These are phyloP conservation scores for Muntiacus reevesi DNA, from an alignment of 2,113 vertebrate genomes.

Conservation along the genomic window DNA sequence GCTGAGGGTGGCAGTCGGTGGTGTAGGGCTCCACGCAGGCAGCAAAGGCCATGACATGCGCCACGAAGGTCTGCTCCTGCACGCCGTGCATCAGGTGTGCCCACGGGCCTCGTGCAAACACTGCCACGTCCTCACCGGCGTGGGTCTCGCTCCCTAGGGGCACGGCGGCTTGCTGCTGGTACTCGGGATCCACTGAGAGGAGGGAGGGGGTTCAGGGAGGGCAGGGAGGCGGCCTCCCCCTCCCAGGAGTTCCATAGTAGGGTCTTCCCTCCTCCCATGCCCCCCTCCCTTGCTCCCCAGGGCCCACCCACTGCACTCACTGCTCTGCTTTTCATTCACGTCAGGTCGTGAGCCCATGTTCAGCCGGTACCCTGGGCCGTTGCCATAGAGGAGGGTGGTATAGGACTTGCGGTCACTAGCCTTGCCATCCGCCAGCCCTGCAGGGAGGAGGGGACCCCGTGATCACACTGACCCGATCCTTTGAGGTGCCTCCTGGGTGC, in stretches of 20 bases:
- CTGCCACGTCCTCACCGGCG: conserved; percentile 78
- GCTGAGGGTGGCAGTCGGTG: conserved; percentile 34
- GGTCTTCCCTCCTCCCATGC: no score
- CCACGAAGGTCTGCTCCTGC: conserved; percentile 92
- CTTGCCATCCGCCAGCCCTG: conserved; percentile 27
- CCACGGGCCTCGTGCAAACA: conserved; percentile 90
- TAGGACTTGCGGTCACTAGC: conserved; percentile 62
- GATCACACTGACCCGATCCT: fast-evolving
- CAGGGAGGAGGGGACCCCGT: no score
- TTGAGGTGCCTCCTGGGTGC: background rate
- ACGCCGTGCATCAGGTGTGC: conserved; percentile 91
- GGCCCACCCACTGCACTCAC: conserved; percentile 65
- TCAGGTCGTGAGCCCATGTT: conserved; percentile 72
- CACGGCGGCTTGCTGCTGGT: conserved; percentile 85
- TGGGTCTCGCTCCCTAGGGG: conserved; percentile 88
- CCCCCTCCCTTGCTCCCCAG: background rate
- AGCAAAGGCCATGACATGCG: conserved; percentile 91
- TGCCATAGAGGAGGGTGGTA: conserved; percentile 84
- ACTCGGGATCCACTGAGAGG: conserved; percentile 77
- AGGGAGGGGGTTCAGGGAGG: fast-evolving
- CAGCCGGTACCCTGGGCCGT: conserved; percentile 85
- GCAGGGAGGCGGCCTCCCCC: fast-evolving
- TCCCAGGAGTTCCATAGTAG: fast-evolving
- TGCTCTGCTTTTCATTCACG: background rate
- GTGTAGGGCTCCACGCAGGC: conserved; percentile 89